A percentile compares a stretch with the other conserved stretches of the same genome.
Evolutionary conservation across 2,888 invertebrate genomes (phyloP).

Genomic region (Ischnura elegans): DNA sequence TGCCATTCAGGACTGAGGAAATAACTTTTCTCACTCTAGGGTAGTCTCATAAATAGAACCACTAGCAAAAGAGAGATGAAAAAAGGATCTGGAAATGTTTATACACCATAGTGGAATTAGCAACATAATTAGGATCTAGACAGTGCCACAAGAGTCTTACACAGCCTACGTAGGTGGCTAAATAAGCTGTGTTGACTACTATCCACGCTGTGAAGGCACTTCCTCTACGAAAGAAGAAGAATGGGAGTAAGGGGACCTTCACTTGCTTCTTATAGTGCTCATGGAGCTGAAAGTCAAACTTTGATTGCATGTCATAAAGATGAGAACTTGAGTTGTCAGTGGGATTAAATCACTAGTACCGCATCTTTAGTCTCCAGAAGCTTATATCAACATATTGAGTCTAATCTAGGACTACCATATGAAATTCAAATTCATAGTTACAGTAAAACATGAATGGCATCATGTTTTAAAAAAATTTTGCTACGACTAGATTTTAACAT

Average conservation of each 20-base stretch:
- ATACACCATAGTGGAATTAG: no score
- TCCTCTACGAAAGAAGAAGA: no score
- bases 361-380: not conserved
- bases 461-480: not conserved
- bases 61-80: no score
- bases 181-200: no score
- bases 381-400: not conserved
- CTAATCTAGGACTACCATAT: not conserved
- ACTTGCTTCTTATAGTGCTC: not conserved
- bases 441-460: not conserved
- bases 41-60: no score
- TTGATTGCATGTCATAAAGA: not conserved
- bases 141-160: no score
- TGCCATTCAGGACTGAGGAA: no score
- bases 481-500: slow-evolving; percentile 72
- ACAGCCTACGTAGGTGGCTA: no score
- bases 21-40: no score
- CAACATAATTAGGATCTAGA: no score
- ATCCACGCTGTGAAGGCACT: no score
- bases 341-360: not conserved
- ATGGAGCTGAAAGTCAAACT: not conserved
- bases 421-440: not conserved
- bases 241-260: not conserved
- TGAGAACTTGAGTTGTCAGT: not conserved
- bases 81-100: no score